Base-by-base conservation (phyloP, 2,888 invertebrate species). In the Polydrusus tereticollis region DNA sequence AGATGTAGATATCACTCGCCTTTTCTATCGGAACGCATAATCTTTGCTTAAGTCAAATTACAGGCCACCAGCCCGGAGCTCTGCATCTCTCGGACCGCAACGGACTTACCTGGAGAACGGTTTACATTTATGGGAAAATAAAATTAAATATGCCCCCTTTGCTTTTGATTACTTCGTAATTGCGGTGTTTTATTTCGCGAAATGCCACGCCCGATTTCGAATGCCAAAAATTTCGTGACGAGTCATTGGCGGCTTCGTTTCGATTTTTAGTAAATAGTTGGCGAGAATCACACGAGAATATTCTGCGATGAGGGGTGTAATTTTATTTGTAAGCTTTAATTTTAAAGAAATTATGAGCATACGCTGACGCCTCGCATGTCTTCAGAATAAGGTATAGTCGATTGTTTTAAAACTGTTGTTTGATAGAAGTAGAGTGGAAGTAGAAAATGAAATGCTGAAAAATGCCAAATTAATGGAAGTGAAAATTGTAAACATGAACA, bases 1-100 rank as follows among this genome's bases (percentile, higher is more conserved):
- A 55, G 52, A 55, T 55, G 52, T 55, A 55, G 52, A 55, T 55
- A 55, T 55, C 52, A 55, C 52, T 29, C 8, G 14, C 3, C 26
- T 62, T 10, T 33, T 50, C 43, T 62, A 63, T 63, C 63, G 16
- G 45, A 29, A 33, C 63, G 29, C 47, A 36, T 63, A 63, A 63
- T 63, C 63, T 47, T 63, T 47, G 45, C 45, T 63, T 63, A 63
- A 63, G 50, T 36, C 47, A 63, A 63, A 63, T 63, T 63, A 63
- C 63, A 63, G 63, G 16, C 50, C 33, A 21, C 45, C 45, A n/a
- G 23, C 63, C 47, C 26, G 8, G 18, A 36, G 60, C 57, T 2
- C 10, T 7, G 23, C 47, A 47, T 23, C 47, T 33, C 29, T 43
- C 59, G 43, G 21, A 43, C 21, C 59, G n/a, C n/a, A n/a, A n/a